phyloP scores from a whole-genome alignment of 2,113 vertebrate species.

The Raja brachyura region DNA sequence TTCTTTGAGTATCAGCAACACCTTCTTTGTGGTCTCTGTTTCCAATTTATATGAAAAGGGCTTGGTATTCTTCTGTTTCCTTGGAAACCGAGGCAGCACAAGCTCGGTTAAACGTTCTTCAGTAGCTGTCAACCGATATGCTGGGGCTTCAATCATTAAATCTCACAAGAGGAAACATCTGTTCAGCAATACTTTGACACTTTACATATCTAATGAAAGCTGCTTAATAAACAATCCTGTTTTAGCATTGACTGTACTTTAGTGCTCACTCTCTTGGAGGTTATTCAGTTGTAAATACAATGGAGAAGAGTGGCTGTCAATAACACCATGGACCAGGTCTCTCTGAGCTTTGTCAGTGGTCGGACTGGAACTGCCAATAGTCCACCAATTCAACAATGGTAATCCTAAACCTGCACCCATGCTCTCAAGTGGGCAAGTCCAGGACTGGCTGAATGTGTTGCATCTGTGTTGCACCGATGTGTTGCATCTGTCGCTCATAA shows the following conservation, averaged over 20 bases:
- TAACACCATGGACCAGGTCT: neutral
- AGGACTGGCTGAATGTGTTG: too few species aligned
- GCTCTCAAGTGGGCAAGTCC: too few species aligned
- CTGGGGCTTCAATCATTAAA: conserved; percentile 68
- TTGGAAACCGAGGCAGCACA: conserved; percentile 64
- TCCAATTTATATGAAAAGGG: conserved; percentile 55
- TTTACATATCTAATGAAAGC: conserved; percentile 21
- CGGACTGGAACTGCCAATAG: too few species aligned
- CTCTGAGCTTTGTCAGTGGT: too few species aligned
- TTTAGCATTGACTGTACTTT: neutral
- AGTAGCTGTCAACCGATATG: conserved; percentile 66
- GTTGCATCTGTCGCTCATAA: too few species aligned
- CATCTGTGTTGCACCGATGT: too few species aligned
- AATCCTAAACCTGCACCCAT: too few species aligned
- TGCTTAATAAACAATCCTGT: conserved; percentile 6
- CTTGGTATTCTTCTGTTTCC: conserved; percentile 62
- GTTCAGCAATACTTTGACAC: conserved; percentile 43
- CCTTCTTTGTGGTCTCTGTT: neutral
- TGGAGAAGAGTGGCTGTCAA: neutral
- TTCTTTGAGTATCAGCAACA: conserved; percentile 14
- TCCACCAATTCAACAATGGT: too few species aligned
- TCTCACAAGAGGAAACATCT: conserved; percentile 53
- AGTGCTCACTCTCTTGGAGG: neutral
- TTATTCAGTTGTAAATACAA: neutral
- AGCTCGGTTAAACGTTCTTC: conserved; percentile 69